These are phyloP conservation scores for Orthosia gracilis DNA, from an alignment of 2,888 invertebrate genomes.

Conservation along the genomic window DNA sequence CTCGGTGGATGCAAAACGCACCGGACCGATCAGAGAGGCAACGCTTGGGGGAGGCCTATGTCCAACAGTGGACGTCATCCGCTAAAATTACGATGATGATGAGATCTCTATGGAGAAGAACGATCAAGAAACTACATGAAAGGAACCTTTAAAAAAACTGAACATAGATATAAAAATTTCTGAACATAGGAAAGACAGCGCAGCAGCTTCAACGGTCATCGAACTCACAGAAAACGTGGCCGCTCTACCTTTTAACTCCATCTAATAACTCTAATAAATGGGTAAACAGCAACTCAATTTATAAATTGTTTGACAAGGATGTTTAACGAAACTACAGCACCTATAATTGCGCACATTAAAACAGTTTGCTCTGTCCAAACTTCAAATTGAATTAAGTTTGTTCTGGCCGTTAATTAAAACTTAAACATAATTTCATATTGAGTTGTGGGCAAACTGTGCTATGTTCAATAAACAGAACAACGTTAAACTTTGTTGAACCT, in stretches of 20 bases:
- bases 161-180: background rate
- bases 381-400: constrained; percentile 75
- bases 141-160: background rate
- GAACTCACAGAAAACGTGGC: background rate
- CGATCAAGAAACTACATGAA: too few species aligned
- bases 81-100: too few species aligned
- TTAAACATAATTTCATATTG: constrained; percentile 82
- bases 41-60: too few species aligned
- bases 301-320: constrained; percentile 32
- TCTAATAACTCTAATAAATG: constrained; percentile 5
- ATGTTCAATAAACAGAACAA: constrained; percentile 84
- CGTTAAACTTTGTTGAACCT: constrained; percentile 80
- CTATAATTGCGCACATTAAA: constrained; percentile 45
- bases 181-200: background rate
- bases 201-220: background rate
- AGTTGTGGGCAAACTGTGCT: constrained; percentile 78
- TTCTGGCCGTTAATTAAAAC: constrained; percentile 81
- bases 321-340: constrained; percentile 35
- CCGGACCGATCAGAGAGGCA: too few species aligned
- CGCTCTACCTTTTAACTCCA: background rate
- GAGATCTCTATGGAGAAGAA: too few species aligned
- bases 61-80: too few species aligned
- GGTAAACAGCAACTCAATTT: constrained; percentile 30
- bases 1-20: too few species aligned
- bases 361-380: constrained; percentile 69